Percentiles rank a stretch among this genome's conserved stretches.
phyloP scores from a whole-genome alignment of 2,888 invertebrate genomes.

The Agriotes lineatus region DNA sequence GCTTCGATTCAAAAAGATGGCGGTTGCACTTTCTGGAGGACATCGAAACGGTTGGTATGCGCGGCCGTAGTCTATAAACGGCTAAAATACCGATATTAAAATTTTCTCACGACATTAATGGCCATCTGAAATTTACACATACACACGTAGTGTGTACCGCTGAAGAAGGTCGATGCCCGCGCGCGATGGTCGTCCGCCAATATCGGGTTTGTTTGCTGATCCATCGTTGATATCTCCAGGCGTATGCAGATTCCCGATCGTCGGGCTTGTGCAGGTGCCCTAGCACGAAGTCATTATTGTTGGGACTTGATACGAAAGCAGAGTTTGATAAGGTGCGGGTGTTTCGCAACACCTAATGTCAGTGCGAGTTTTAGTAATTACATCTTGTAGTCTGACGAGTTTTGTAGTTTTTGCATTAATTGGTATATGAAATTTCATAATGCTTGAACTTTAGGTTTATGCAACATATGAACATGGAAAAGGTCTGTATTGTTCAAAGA shows the following conservation, averaged over 20 bases:
- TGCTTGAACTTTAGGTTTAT: too few species aligned
- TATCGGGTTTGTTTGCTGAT: slow-evolving; percentile 15
- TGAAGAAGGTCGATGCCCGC: slow-evolving; percentile 24
- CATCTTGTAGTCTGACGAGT: too few species aligned
- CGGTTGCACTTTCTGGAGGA: background rate
- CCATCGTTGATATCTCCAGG: slow-evolving; percentile 2
- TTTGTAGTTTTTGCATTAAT: too few species aligned
- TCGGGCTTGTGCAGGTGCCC: too few species aligned
- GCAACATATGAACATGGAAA: too few species aligned
- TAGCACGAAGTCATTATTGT: too few species aligned
- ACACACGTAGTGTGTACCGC: slow-evolving; percentile 18
- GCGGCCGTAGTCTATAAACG: slow-evolving; percentile 10
- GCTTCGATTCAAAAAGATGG: background rate
- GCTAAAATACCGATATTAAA: slow-evolving; percentile 25
- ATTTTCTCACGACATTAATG: slow-evolving; percentile 26
- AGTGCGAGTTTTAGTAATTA: too few species aligned
- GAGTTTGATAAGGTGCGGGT: too few species aligned
- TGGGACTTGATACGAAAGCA: too few species aligned
- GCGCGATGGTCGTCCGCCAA: background rate
- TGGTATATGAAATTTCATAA: too few species aligned
- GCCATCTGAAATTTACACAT: slow-evolving; percentile 30
- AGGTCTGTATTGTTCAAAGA: too few species aligned
- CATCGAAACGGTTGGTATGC: slow-evolving; percentile 1
- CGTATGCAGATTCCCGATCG: background rate
- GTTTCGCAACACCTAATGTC: too few species aligned